These are phyloP conservation scores for Nestor notabilis DNA, from an alignment of 2,113 vertebrate genomes.

Conservation along the genomic window DNA sequence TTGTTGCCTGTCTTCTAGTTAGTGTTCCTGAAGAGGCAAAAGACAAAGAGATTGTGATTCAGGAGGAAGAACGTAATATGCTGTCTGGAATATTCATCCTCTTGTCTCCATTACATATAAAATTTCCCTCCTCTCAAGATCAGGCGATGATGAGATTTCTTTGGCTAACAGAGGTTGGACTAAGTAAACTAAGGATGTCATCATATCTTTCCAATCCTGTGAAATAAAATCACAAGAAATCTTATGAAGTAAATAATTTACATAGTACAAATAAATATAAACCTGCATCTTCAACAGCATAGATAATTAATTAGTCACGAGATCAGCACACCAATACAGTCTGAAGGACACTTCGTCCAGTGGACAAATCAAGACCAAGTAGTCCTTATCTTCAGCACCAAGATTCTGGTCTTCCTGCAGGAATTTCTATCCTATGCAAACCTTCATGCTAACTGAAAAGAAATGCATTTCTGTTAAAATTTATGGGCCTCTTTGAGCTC, in stretches of 20 bases:
- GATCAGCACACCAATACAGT: background rate
- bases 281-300: background rate
- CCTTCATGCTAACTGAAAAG: background rate
- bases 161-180: background rate
- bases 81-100: background rate
- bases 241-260: background rate
- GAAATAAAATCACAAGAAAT: background rate
- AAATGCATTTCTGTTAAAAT: background rate
- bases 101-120: background rate
- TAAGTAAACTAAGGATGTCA: background rate
- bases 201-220: background rate
- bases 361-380: background rate
- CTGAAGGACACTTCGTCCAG: background rate
- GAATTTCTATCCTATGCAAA: background rate
- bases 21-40: background rate
- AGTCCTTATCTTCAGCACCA: background rate
- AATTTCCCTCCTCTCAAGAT: background rate
- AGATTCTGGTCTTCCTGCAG: background rate
- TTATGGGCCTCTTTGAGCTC: background rate
- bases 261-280: background rate
- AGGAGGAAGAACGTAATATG: background rate
- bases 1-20: background rate
- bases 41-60: background rate
- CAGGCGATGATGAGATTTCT: background rate
- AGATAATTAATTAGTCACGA: background rate